Conservation (phyloP, 2,113 vertebrate genomes). For the Ammospiza nelsoni region DNA sequence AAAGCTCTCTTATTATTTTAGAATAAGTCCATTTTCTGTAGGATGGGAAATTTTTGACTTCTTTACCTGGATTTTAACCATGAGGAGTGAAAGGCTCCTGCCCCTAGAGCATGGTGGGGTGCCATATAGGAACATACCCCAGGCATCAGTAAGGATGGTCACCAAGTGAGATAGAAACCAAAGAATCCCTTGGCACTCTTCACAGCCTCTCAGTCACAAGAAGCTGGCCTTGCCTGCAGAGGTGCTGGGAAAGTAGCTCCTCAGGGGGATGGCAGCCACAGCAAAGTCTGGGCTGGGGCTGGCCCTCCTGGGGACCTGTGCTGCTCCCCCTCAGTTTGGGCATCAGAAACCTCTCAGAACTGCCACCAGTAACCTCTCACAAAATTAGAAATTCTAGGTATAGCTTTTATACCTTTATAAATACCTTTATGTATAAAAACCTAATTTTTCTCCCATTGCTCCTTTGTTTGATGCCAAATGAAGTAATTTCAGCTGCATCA, state of each 20-base stretch:
- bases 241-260: background rate
- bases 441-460: background rate
- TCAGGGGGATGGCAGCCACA: accelerated
- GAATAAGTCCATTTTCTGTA: background rate
- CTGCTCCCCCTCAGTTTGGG: accelerated
- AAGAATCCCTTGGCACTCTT: background rate
- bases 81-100: background rate
- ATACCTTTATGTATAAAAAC: background rate
- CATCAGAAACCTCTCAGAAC: background rate
- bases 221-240: background rate
- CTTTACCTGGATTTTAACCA: background rate
- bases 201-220: background rate
- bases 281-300: background rate
- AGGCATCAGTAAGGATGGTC: background rate
- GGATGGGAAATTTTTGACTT: background rate
- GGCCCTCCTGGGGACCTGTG: accelerated
- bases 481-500: background rate
- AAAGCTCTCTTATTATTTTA: background rate
- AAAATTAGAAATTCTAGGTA: background rate
- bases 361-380: background rate
- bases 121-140: background rate
- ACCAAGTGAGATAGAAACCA: background rate
- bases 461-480: background rate
- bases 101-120: background rate
- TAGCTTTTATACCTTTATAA: background rate